Base-by-base conservation (phyloP, 2,797 vertebrate species). In the Peromyscus aztecus region DNA sequence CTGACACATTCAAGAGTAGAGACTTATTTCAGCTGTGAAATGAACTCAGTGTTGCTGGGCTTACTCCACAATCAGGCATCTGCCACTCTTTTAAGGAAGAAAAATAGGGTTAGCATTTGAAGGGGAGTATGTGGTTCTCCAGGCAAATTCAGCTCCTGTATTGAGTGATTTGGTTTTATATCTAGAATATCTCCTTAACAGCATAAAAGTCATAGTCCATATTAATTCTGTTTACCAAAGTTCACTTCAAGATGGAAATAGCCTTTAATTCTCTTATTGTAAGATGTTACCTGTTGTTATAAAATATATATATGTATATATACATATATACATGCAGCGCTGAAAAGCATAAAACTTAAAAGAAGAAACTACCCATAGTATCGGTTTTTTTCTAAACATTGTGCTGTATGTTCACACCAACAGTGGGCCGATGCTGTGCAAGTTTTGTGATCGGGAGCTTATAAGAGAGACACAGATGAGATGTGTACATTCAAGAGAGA, bases 161-260 rank as follows among this genome's bases (percentile, higher is more conserved):
- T 8, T 78, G 59, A 83, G 59, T 81, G 81, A 73, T 69, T 94
- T 94, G 59, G 61, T 92, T 84, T 87, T 57, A 46, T n/a, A 34
- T 81, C 91, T 96, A 77, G 69, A 67, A 46, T 87, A 21, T 29
- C 8, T 13, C 34, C 69, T 27, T 27, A 95, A 95, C 37, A 76
- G 82, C 83, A 90, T 59, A 80, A 84, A 87, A 95, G 14, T 71
- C 34, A 76, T 21, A 40, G n/a, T 59, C 49, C 23, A 34, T 31
- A 40, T 67, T 91, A 89, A 87, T 97, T 92, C 40, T 95, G 3
- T 19, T 89, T 67, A 77, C 80, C 77, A 81, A 86, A 24, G 19
- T 85, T 95, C 31, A 46, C 73, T 94, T 95, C 31, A 88, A 57
- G 83, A 55, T 91, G 52, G 78, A 93, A 89, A 87, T 31, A 67